These are phyloP conservation scores for Saturnia pavonia DNA, from an alignment of 2,888 invertebrate genomes.

Conservation along the genomic window DNA sequence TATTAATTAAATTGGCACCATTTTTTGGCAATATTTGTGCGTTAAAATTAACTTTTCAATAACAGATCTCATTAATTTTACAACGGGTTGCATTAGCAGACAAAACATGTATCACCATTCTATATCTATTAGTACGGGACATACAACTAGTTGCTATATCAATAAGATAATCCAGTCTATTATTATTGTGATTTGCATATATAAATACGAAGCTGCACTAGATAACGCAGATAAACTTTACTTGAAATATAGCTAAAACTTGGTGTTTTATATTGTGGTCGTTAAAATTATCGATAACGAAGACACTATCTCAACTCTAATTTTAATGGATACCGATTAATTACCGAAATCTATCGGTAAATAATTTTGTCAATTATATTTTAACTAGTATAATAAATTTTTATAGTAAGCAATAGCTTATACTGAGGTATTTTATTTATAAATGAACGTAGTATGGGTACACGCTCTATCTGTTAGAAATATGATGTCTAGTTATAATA, in stretches of 20 bases:
- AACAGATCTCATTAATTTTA: background rate
- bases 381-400: background rate
- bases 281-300: background rate
- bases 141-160: background rate
- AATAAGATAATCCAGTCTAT: slow-evolving; percentile 11
- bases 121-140: background rate
- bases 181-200: background rate
- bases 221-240: background rate
- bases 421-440: background rate
- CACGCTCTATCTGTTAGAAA: background rate
- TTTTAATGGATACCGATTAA: background rate
- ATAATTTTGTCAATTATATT: background rate
- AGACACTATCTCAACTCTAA: background rate
- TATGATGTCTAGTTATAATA: background rate
- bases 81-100: background rate
- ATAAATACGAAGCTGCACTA: slow-evolving; percentile 5
- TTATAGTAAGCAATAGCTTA: background rate
- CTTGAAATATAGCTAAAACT: background rate
- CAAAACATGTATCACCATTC: background rate
- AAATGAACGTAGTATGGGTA: background rate
- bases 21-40: slow-evolving; percentile 19
- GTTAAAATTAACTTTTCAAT: slow-evolving; percentile 5
- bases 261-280: background rate
- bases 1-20: slow-evolving; percentile 20
- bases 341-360: background rate